Evolutionary conservation across 1,140 invertebrate genomes (phyloP).

Genomic region (Augochlora pura): DNA sequence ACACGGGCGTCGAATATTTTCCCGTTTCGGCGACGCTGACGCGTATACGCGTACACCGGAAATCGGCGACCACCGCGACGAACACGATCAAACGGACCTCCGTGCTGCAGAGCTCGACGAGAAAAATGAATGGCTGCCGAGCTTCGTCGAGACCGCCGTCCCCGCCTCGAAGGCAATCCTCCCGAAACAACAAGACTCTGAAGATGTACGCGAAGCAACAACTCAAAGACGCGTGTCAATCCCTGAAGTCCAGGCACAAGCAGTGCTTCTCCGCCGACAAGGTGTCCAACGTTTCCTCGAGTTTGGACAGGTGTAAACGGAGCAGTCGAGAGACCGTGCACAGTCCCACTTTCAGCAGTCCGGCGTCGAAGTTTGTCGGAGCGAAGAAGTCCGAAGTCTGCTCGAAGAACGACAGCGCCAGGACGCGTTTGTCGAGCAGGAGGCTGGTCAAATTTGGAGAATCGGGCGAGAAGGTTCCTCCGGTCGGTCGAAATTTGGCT

Average conservation of each 20-base stretch:
- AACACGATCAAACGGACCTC: conserved; percentile 36
- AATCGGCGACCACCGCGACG: conserved; percentile 66
- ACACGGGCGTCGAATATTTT: conserved; percentile 88
- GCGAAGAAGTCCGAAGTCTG: conserved; percentile 63
- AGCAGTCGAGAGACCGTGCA: conserved; percentile 75
- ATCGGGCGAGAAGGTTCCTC: neutral
- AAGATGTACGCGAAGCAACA: conserved; percentile 80
- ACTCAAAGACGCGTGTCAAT: conserved; percentile 41
- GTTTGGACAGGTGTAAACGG: conserved; percentile 79
- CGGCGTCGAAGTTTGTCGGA: conserved; percentile 6
- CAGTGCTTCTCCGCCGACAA: conserved; percentile 81
- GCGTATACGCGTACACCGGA: conserved; percentile 88
- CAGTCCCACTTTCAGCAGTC: conserved; percentile 53
- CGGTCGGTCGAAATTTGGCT: neutral
- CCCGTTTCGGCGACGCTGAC: conserved; percentile 89
- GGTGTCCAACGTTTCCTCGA: conserved; percentile 82
- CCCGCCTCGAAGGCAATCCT: conserved; percentile 87
- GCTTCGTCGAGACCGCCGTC: conserved; percentile 80
- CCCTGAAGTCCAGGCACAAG: conserved; percentile 78
- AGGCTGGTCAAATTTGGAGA: conserved; percentile 74
- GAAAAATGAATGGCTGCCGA: conserved; percentile 9
- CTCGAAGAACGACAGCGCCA: conserved; percentile 50
- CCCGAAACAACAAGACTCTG: conserved; percentile 86
- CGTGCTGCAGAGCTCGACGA: neutral
- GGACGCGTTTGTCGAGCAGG: conserved; percentile 56